Evolutionary conservation across 2,888 invertebrate species (phyloP).

Genomic region (Apocheima hispidaria): DNA sequence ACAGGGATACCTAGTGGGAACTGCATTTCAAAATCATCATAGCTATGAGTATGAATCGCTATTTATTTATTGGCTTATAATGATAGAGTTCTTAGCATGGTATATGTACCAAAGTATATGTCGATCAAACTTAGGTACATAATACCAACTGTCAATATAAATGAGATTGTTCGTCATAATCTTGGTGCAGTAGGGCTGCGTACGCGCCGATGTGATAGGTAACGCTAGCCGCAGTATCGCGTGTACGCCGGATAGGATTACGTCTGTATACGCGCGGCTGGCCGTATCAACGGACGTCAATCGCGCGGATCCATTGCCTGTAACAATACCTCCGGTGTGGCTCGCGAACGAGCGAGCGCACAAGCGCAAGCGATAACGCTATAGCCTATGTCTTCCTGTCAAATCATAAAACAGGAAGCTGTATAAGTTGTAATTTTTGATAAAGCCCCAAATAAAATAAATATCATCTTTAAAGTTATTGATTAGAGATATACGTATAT

Average conservation of each 20-base stretch:
- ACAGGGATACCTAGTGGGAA: no score
- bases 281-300: slow-evolving; percentile 85
- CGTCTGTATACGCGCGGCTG: slow-evolving; percentile 70
- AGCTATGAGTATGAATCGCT: no score
- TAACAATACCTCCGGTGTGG: slow-evolving; percentile 79
- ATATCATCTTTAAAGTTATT: no score
- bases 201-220: slow-evolving; percentile 69
- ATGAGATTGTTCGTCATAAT: no score
- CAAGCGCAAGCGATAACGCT: slow-evolving; percentile 35
- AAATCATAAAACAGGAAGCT: no score
- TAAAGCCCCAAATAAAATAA: no score
- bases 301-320: slow-evolving; percentile 82
- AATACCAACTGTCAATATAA: slow-evolving; percentile 28
- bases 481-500: no score
- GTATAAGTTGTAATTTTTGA: no score
- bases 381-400: background rate
- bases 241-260: slow-evolving; percentile 79
- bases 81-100: no score
- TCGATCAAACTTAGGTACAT: background rate
- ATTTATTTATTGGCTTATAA: no score
- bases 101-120: slow-evolving; percentile 5
- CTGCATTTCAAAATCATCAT: no score
- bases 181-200: slow-evolving; percentile 35
- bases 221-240: slow-evolving; percentile 82
- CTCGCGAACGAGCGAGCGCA: slow-evolving; percentile 48